Conservation (phyloP, 2,113 vertebrate species). For the Colossoma macropomum region DNA sequence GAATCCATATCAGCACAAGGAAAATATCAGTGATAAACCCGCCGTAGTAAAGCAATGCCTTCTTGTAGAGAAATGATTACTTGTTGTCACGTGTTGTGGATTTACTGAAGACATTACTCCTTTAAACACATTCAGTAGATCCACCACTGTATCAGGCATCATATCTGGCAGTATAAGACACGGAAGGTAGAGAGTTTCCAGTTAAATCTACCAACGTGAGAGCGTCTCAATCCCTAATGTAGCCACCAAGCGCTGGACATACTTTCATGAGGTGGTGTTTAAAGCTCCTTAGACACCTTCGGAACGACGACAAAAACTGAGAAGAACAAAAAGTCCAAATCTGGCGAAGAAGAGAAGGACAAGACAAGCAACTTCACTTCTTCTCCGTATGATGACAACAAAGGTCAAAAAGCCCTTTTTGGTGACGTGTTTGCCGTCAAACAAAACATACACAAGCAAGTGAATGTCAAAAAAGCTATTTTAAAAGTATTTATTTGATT, state of each 20-base stretch:
- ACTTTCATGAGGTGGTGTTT: not conserved
- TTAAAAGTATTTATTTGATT: conserved; percentile 50
- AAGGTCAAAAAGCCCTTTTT: not conserved
- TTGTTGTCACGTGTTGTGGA: not conserved
- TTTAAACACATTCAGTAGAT: not conserved
- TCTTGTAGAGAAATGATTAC: not conserved
- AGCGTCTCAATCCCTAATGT: not conserved
- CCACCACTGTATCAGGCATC: not conserved
- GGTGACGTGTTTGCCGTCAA: conserved; percentile 41
- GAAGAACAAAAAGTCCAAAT: not conserved
- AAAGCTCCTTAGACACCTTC: conserved; percentile 14
- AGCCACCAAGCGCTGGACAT: not conserved
- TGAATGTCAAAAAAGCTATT: conserved; percentile 66
- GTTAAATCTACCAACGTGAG: not conserved
- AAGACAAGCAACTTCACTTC: no score
- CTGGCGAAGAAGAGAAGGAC: not conserved
- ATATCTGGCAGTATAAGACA: not conserved
- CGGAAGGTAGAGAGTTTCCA: not conserved
- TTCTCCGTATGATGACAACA: not conserved
- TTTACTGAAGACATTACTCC: conserved; percentile 7
- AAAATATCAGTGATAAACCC: not conserved
- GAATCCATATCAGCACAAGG: not conserved
- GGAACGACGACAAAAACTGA: not conserved
- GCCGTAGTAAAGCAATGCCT: not conserved
- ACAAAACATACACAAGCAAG: conserved; percentile 49